phyloP scores from a whole-genome alignment of 2,888 invertebrate genomes.

The Lasioglossum zephyrum region DNA sequence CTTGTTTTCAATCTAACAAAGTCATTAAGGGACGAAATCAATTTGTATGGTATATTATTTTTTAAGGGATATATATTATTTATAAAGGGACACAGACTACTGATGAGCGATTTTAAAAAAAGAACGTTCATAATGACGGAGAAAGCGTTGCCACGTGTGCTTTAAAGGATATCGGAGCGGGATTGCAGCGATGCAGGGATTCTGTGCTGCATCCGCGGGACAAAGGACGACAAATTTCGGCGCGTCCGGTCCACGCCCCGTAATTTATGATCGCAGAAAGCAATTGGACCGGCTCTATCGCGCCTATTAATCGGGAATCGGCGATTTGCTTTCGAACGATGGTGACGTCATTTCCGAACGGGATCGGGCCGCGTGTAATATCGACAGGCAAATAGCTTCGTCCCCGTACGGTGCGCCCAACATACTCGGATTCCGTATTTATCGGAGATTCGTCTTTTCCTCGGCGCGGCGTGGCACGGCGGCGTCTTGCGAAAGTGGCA shows the following conservation, averaged over 20 bases:
- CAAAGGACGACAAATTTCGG: slow-evolving; percentile 41
- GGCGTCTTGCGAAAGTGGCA: slow-evolving; percentile 40
- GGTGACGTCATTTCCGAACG: slow-evolving; percentile 39
- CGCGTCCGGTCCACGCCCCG: background rate
- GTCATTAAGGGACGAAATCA: too few relatives aligned
- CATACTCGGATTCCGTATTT: slow-evolving; percentile 29
- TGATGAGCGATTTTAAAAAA: too few relatives aligned
- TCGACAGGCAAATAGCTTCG: slow-evolving; percentile 45
- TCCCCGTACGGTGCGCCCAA: background rate
- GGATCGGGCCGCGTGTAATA: slow-evolving; percentile 41
- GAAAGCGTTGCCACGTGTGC: background rate
- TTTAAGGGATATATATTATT: too few relatives aligned
- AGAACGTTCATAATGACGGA: too few relatives aligned
- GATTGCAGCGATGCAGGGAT: background rate
- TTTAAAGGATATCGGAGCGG: slow-evolving; percentile 22
- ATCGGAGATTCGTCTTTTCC: slow-evolving; percentile 43
- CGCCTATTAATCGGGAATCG: slow-evolving; percentile 53
- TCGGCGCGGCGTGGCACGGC: background rate
- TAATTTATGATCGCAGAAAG: slow-evolving; percentile 54
- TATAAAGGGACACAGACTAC: too few relatives aligned
- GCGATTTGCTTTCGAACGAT: slow-evolving; percentile 27
- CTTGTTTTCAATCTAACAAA: too few relatives aligned
- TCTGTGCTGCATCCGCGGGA: background rate
- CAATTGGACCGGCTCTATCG: slow-evolving; percentile 33
- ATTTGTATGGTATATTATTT: too few relatives aligned